phyloP scores from a whole-genome alignment of 2,797 vertebrate genomes.

The Amblyraja radiata region DNA sequence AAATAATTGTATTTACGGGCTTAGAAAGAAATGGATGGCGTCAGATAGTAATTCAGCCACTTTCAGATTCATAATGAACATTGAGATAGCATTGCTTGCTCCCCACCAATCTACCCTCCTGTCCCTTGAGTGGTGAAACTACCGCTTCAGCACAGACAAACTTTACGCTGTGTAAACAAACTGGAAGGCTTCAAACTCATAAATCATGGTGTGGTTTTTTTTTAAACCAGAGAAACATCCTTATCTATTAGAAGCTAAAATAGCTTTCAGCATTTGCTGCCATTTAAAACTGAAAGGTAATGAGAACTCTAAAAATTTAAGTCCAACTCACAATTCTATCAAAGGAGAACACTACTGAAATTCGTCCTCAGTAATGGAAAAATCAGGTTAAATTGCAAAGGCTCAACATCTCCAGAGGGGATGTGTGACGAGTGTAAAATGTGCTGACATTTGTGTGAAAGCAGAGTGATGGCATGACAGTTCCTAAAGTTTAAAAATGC shows the following conservation, averaged over 20 bases:
- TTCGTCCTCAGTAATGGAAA: slow-evolving; percentile 9
- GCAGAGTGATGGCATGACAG: not conserved
- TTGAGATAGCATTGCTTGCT: too few relatives aligned
- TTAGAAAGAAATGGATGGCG: too few relatives aligned
- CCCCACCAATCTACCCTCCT: too few relatives aligned
- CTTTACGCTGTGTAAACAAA: not conserved
- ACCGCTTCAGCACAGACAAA: not conserved
- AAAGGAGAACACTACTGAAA: not conserved
- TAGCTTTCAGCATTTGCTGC: not conserved
- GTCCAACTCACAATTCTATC: not conserved
- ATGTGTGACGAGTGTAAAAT: slow-evolving; percentile 6
- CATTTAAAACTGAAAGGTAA: slow-evolving; percentile 23
- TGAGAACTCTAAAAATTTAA: slow-evolving; percentile 15
- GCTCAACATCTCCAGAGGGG: not conserved
- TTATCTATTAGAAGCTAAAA: slow-evolving; percentile 2
- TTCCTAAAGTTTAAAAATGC: not conserved
- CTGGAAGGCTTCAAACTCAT: not conserved
- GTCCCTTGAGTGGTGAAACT: too few relatives aligned
- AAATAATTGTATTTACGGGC: too few relatives aligned
- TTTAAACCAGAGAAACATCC: not conserved
- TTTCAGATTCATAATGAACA: too few relatives aligned
- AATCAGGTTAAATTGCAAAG: slow-evolving; percentile 24
- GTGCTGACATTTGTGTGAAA: slow-evolving; percentile 5
- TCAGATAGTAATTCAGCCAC: too few relatives aligned
- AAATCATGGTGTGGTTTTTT: not conserved